Base-by-base conservation (phyloP, 2,113 vertebrate genomes). In the Lophochroa leadbeateri region DNA sequence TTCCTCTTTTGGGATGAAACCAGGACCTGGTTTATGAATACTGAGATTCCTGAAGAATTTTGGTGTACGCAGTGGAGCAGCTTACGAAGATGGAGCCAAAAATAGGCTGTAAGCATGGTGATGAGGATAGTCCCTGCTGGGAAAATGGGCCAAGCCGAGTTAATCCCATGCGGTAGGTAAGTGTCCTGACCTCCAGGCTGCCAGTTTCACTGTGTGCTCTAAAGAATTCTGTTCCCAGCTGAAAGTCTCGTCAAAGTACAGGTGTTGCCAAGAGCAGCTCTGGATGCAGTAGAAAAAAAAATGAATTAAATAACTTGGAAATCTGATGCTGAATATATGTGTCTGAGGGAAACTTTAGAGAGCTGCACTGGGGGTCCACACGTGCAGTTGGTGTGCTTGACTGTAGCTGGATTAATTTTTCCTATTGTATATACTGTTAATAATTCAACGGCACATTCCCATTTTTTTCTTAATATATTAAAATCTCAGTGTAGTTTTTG, bases 81-180 rank as follows among this genome's bases (percentile, higher is more conserved):
- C 50, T 84, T 31, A 14, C 11, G n/a, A 81, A 57, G 53, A 6
- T 10, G 10, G 76, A 72, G n/a, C n/a, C 74, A 47, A 50, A 7
- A 74, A 29, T 0, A 50, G 43, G 37, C 39, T 0, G 0, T 39
- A 46, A 46, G 39, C 4, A 1, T 8, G n/a, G 37, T 5, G 17
- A 37, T 67, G 46, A 19, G 57, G 9, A 2, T 46, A 3, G 50
- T 89, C 19, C 5, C 23, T 78, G 21, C 64, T 58, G 46, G 52
- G 80, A 28, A 33, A 12, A 4, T 15, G 29, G 37, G 21, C 37
- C 78, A 27, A 86, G 44, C 14, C 0, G 11, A 29, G 53, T 1
- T 21, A 52, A 47, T 88, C 43, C 14, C 3, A 0, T 29, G 18
- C 23, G 2, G 7, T 14, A 5, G 8, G 35, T 21, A 29, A 61